phyloP scores from a whole-genome alignment of 2,113 vertebrate genomes.

The Oncorhynchus clarkii region DNA sequence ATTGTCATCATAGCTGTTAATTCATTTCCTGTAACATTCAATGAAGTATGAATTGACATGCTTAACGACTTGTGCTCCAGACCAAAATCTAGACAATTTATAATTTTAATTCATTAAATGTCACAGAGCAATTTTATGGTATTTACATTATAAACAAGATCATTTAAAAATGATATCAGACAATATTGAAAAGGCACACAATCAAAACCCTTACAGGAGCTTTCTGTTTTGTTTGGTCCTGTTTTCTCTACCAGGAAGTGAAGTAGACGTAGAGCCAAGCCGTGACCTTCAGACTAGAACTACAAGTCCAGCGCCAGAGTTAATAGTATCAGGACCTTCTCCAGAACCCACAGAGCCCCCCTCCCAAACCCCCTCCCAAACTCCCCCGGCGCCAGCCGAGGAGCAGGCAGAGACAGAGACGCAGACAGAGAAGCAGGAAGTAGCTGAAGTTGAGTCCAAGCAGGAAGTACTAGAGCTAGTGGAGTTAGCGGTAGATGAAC shows the following conservation, averaged over 20 bases:
- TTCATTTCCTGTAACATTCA: conserved; percentile 11
- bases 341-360: neutral
- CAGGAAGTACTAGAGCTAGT: conserved; percentile 17
- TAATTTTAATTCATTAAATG: conserved; percentile 20
- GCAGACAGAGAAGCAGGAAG: conserved; percentile 25
- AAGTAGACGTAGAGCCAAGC: conserved; percentile 65
- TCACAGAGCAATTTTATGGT: conserved; percentile 34
- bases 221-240: conserved; percentile 39
- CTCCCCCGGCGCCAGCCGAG: conserved; percentile 44
- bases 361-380: conserved; percentile 20
- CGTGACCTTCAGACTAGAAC: conserved; percentile 44
- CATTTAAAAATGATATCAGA: conserved; percentile 23
- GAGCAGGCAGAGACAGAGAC: conserved; percentile 9
- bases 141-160: conserved; percentile 31
- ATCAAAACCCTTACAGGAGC: conserved; percentile 25
- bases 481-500: conserved; percentile 11
- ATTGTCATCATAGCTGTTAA: neutral
- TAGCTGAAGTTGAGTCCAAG: conserved; percentile 25
- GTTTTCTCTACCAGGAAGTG: conserved; percentile 71
- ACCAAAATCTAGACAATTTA: neutral
- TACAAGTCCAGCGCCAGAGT: conserved; percentile 48
- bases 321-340: conserved; percentile 41
- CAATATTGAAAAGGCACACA: conserved; percentile 16
- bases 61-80: neutral
- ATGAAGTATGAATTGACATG: conserved; percentile 6